Evolutionary conservation across 2,888 invertebrate species (phyloP), one percentile per base, ranked within the genome.

Genomic region (Apodemia hepburni): DNA sequence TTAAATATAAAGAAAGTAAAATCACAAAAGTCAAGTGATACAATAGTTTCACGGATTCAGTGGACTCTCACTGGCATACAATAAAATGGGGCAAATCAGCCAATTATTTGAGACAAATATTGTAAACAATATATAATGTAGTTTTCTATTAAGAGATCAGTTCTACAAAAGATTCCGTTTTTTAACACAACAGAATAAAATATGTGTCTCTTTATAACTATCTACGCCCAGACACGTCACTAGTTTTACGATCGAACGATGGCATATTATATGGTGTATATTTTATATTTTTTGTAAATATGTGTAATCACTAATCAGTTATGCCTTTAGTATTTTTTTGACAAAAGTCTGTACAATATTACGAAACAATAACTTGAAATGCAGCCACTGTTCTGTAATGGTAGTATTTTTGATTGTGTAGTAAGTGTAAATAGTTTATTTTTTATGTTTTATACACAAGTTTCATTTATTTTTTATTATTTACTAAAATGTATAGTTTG

Each of bases 381-480:
- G 17, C 49, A 18, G 49, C 49, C 9, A 3, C 17, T 49, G 9
- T 18, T 49, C 3, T 49, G 18, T 51, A 51, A 12, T 51, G 18
- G 2, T 38, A 38, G 38, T 51, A 51, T 51, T 51, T 51, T 51
- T 22, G 51, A 51, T 51, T 51, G 51, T 51, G 51, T 51, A 22
- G 51, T 22, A 51, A 51, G 42, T 86, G 87, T 88, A 87, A 80
- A 87, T 87, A 86, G 69, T 82, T 79, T 78, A 78, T 84, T 85
- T 86, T 87, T 83, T 85, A 80, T 76, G 77, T 69, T 81, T 84
- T 82, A 80, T 82, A 81, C 85, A 83, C 78, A 81, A 76, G 76
- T 80, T 84, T 83, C 59, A 80, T 84, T 80, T 85, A 82, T 82
- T 75, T 77, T 87, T 87, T 87, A 84, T 81, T 80, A 73, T 75